Evolutionary conservation across 2,797 vertebrate species (phyloP), one percentile per base, ranked within the genome.

Genomic region (Sphenodon punctatus): DNA sequence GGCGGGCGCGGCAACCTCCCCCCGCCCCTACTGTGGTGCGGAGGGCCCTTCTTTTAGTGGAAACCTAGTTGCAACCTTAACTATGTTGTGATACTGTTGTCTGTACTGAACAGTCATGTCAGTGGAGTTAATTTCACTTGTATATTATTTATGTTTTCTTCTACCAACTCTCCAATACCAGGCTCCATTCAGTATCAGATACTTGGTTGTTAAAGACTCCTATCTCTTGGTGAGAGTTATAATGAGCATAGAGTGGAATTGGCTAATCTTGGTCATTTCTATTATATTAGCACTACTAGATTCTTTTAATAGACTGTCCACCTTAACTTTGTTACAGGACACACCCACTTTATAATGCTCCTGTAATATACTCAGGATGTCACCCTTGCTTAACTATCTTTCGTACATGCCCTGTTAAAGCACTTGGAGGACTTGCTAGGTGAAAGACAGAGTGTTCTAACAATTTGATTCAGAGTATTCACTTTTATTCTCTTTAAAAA

Each of bases 371-470:
- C 84, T 86, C 84, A 92, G 90, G 87, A 89, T 88, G 90, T 93
- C 92, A 89, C 82, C 80, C 91, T 92, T 66, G 17, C 82, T 85
- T 95, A 91, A 82, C 84, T 92, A 94, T 93, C 84, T 69, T 70
- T 63, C 67, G 82, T 70, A 78, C 88, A 94, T 91, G 80, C 92
- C 94, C 92, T 94, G 45, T 88, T 92, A 75, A 88, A 79, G 91
- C 90, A 92, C 80, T 77, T 16, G 0, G 27, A 81, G 82, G 48
- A 70, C 43, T 78, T 61, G 61, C 59, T 80, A 36, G 49, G 80
- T 80, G n/a, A 56, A 32, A 89, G 82, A 88, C 86, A 87, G 84
- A 81, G 82, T 69, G 70, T 88, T 85, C 84, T 69, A 67, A 75
- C 20, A 1, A 60, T 70, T 82, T 76, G 67, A 86, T 80, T 83